Percentiles rank a stretch among this genome's conserved stretches.
Evolutionary conservation across 2,113 vertebrate genomes (phyloP).

Genomic region (Panthera leo): DNA sequence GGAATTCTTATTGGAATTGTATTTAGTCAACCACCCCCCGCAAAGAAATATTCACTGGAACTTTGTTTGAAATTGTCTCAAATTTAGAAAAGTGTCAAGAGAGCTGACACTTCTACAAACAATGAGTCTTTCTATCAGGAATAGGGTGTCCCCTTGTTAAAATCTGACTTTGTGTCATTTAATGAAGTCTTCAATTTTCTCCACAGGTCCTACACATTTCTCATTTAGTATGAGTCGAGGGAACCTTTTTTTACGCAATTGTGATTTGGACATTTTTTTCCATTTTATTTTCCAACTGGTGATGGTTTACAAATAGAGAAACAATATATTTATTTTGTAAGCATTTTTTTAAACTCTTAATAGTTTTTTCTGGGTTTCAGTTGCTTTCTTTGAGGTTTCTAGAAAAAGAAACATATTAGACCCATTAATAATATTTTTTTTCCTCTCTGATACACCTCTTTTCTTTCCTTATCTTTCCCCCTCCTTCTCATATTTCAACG

Average conservation of each 20-base stretch:
- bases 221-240: background rate
- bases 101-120: background rate
- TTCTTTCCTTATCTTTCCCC: background rate
- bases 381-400: constrained; percentile 1
- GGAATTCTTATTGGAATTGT: constrained; percentile 24
- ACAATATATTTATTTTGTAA: background rate
- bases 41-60: background rate
- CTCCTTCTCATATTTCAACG: background rate
- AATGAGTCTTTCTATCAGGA: background rate
- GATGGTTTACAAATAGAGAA: background rate
- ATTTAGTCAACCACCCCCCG: background rate
- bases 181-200: background rate
- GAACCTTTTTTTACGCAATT: background rate
- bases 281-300: background rate
- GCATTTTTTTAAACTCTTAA: background rate
- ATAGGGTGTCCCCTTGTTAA: background rate
- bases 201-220: background rate
- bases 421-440: background rate
- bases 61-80: background rate
- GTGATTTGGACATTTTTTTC: background rate
- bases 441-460: background rate
- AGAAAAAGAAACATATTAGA: background rate
- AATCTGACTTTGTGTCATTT: background rate
- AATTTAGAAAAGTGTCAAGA: constrained; percentile 37
- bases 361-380: background rate